Conservation (phyloP, 2,113 vertebrate species). For the Larimichthys polyactis region DNA sequence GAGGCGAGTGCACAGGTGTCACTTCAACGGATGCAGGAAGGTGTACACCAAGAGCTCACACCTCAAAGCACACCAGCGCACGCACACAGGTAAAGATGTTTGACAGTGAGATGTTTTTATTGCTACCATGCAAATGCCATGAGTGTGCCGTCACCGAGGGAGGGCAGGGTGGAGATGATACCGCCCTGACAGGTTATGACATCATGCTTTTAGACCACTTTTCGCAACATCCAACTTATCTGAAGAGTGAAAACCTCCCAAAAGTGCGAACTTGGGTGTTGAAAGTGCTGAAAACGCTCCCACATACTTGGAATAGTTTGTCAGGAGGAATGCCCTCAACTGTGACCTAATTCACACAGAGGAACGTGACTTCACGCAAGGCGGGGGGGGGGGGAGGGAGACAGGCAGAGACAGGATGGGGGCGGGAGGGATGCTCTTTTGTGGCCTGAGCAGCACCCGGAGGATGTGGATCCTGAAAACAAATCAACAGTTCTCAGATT, state of each 20-base stretch:
- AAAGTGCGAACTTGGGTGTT: background rate
- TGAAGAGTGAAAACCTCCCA: background rate
- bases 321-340: slow-evolving; percentile 66
- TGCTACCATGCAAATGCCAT: background rate
- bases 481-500: slow-evolving; percentile 75
- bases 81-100: slow-evolving; percentile 91
- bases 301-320: slow-evolving; percentile 73
- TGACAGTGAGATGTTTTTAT: background rate
- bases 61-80: slow-evolving; percentile 98
- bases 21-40: slow-evolving; percentile 98
- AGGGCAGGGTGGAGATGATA: background rate
- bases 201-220: background rate
- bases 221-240: background rate
- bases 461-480: slow-evolving; percentile 76
- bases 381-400: slow-evolving; percentile 32
- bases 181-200: background rate
- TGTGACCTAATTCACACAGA: slow-evolving; percentile 77
- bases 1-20: slow-evolving; percentile 93
- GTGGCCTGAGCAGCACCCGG: slow-evolving; percentile 50
- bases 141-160: background rate
- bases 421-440: slow-evolving; percentile 42
- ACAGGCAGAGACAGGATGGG: background rate
- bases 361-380: slow-evolving; percentile 70
- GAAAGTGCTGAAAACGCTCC: slow-evolving; percentile 8
- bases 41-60: slow-evolving; percentile 99